Evolutionary conservation across 2,888 invertebrate genomes (phyloP), one percentile per base, ranked within the genome.

Genomic region (Xanthorhoe designata): DNA sequence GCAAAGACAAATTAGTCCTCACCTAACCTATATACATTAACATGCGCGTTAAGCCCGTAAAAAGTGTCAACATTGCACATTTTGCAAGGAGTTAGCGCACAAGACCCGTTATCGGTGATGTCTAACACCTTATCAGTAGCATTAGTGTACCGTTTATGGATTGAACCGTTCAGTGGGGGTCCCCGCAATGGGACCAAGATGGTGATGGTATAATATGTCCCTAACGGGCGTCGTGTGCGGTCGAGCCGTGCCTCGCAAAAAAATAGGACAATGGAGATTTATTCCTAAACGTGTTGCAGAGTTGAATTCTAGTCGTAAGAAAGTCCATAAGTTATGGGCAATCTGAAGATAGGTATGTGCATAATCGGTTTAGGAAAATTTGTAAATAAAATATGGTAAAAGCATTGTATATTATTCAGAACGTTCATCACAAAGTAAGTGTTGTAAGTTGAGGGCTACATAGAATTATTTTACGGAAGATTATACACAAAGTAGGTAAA

Each of bases 161-260:
- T 54, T 29, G 67, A 69, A 74, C 73, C 72, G 73, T 74, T 74
- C 66, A 58, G 60, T 57, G 62, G 69, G 67, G 57, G 32, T 32
- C 54, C 54, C 68, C 68, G 68, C 56, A 72, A 68, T 72, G 72
- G 66, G 68, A 69, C 61, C 70, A 69, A 66, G 67, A 64, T 56
- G 66, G 61, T 64, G 68, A 64, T 62, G 58, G 63, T 57, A 64
- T 69, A 69, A 64, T 52, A 62, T 65, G 68, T 70, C 61, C 61
- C 66, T 76, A 76, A 72, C 60, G 70, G 64, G 70, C 77, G 45
- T 70, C 81, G 79, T 83, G 84, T 82, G 84, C 62, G 82, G 82
- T 82, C 81, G 68, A 57, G 73, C 71, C 71, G 68, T 65, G 62
- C 66, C 70, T 81, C 78, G 72, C 75, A 79, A 78, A 82, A 81